Evolutionary conservation across 2,888 invertebrate genomes (phyloP), one percentile per base, ranked within the genome.

Genomic region (Melanostoma scalare): DNA sequence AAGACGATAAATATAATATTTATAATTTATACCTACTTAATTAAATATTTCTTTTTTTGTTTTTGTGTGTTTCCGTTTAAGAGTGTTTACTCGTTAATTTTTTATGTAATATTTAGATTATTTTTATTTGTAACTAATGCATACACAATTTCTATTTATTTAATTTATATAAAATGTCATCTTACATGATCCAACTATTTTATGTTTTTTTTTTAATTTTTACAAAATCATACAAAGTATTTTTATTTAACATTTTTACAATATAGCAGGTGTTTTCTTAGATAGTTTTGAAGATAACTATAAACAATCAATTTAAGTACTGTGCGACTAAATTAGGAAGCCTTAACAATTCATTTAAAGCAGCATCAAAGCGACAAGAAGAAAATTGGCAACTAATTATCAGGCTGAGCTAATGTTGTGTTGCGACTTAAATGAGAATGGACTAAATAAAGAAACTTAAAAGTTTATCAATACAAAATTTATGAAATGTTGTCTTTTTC

Each of bases 141-240:
- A 78, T 72, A 78, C 42, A 78, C 78, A 72, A 60, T 42, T 65
- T 74, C 42, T 38, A 10, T 20, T 55, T 61, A 52, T 48, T 55
- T 52, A 9, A 46, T 44, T 58, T 46, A 50, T 60, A 6, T 72
- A 72, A 42, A 63, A 63, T 44, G 52, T 35, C 55, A 67, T 40
- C n/a, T 61, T 40, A 36, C 58, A 58, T 71, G 33, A 36, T 42
- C 20, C 50, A 50, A 63, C 48, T 61, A 61, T 68, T 61, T 48
- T 4, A 36, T 61, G 9, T 38, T 56, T n/a, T 61, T 35, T 30
- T 35, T 75, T 42, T 53, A 55, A 20, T 20, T 79, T 71, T 75
- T 84, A 84, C 84, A 79, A 74, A 79, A 84, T 84, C 55, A 84
- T 84, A 79, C 35, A 81, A 75, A 71, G 65, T 75, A 71, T 20